Evolutionary conservation across 2,888 invertebrate genomes (phyloP).

Genomic region (Hyposoter dolosus): DNA sequence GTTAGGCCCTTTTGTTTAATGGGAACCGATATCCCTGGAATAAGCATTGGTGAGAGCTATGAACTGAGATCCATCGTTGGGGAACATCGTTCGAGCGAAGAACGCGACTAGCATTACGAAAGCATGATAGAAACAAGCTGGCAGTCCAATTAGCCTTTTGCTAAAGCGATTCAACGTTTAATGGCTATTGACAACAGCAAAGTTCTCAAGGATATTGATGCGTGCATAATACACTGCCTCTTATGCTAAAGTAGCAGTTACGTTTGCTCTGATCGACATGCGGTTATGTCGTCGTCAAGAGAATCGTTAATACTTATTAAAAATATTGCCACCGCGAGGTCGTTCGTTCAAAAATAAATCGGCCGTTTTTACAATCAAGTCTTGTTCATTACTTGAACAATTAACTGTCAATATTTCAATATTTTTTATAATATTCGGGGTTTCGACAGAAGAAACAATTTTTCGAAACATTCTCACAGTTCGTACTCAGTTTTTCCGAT

Average conservation of each 20-base stretch:
- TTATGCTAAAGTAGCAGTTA: not conserved
- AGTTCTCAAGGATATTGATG: not conserved
- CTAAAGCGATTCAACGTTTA: slow-evolving; percentile 44
- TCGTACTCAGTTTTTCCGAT: not conserved
- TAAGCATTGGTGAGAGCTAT: not conserved
- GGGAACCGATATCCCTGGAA: not conserved
- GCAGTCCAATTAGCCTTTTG: slow-evolving; percentile 47
- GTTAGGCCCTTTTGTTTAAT: not conserved
- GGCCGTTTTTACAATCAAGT: not conserved
- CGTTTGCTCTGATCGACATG: not conserved
- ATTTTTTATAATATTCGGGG: not conserved
- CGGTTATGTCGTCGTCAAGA: not conserved
- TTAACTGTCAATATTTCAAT: not conserved
- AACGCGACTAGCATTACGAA: not conserved
- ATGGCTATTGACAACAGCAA: slow-evolving; percentile 37
- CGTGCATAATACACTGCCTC: not conserved
- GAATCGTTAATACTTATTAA: not conserved
- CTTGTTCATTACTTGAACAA: not conserved
- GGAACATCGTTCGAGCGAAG: slow-evolving; percentile 10
- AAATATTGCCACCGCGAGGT: not conserved
- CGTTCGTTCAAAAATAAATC: not conserved
- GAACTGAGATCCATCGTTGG: not conserved
- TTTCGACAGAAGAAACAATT: not conserved
- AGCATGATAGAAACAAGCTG: not conserved
- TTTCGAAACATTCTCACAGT: not conserved